phyloP scores from a whole-genome alignment of 2,113 vertebrate genomes.

The Casuarius casuarius region DNA sequence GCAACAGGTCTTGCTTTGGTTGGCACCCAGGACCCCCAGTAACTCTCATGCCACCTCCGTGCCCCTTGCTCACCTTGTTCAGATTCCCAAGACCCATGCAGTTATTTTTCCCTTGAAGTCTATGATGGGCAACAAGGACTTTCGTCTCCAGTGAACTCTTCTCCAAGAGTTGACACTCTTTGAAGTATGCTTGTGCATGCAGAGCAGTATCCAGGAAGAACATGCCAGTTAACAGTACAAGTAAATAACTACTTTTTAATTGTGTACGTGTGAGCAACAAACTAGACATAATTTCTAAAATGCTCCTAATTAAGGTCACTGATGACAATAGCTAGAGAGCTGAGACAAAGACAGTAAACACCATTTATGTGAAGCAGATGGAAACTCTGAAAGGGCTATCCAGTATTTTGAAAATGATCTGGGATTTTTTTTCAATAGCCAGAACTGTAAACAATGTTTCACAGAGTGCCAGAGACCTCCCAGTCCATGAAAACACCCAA shows the following conservation, averaged over 20 bases:
- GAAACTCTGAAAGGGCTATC: not conserved
- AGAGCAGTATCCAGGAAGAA: not conserved
- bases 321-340: constrained; percentile 3
- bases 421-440: not conserved
- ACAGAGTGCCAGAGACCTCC: not conserved
- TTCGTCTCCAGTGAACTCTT: not conserved
- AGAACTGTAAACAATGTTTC: not conserved
- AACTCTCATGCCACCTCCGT: not conserved
- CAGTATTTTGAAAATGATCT: not conserved
- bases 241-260: not conserved
- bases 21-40: not conserved
- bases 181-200: not conserved
- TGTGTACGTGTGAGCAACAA: not conserved
- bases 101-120: not conserved
- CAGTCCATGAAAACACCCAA: not conserved
- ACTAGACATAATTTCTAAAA: not conserved
- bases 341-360: constrained; percentile 59
- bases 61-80: not conserved
- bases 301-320: not conserved
- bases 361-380: constrained; percentile 69
- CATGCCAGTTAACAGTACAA: rapidly evolving
- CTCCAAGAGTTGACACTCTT: not conserved
- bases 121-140: not conserved
- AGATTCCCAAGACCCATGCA: not conserved
- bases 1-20: not conserved